These are phyloP conservation scores for Pelusios castaneus DNA, from an alignment of 2,113 vertebrate species.

Conservation along the genomic window DNA sequence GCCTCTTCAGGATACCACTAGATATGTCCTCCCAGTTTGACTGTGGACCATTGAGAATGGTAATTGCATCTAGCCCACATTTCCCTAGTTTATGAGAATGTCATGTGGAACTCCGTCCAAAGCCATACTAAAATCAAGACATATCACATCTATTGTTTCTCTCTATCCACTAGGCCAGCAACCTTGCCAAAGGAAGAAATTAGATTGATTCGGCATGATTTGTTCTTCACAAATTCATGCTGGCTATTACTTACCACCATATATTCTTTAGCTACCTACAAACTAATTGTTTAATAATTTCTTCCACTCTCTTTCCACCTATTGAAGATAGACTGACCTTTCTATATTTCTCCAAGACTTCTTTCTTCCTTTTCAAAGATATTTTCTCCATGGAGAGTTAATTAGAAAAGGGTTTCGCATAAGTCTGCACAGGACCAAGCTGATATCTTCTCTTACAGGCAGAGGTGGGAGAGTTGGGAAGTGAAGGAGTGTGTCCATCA, in stretches of 20 bases:
- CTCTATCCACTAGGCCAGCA: not conserved
- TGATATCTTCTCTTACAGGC: not conserved
- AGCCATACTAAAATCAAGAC: not conserved
- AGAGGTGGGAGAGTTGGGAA: rapidly evolving
- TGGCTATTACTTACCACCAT: not conserved
- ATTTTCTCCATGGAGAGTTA: not conserved
- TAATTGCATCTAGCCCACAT: not conserved
- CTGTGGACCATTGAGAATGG: not conserved
- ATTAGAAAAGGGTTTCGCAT: too few species aligned
- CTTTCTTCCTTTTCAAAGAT: not conserved
- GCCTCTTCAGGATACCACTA: not conserved
- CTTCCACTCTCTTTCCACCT: not conserved
- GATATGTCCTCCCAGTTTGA: not conserved
- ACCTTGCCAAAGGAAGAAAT: not conserved
- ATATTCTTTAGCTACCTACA: not conserved
- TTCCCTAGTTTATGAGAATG: not conserved
- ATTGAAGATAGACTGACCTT: not conserved
- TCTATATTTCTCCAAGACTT: not conserved
- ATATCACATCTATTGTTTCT: not conserved
- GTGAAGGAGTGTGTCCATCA: not conserved
- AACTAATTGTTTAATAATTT: not conserved
- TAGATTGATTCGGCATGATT: not conserved
- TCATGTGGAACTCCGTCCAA: not conserved
- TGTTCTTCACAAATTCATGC: not conserved
- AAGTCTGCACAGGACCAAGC: not conserved